Evolutionary conservation across 2,113 vertebrate genomes (phyloP).

Genomic region (Corydoras maculifer): DNA sequence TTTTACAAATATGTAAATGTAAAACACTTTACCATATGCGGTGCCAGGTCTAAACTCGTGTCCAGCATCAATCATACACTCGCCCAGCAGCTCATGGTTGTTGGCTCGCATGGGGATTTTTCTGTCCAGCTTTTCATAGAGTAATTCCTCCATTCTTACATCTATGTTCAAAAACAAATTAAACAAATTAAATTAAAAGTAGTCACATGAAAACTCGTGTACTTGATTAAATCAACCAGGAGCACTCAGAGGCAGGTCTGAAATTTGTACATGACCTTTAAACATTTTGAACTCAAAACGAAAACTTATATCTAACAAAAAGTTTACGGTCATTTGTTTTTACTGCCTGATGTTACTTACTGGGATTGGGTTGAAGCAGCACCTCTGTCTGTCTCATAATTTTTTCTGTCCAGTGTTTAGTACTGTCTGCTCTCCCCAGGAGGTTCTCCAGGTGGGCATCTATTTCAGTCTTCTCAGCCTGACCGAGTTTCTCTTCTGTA

Average conservation of each 20-base stretch:
- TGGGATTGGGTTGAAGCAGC: conserved; percentile 93
- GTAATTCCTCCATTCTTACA: conserved; percentile 94
- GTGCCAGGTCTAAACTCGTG: conserved; percentile 93
- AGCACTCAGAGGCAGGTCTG: neutral
- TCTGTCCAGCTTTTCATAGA: conserved; percentile 96
- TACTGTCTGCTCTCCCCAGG: conserved; percentile 84
- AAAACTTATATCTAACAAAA: neutral
- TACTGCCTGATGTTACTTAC: conserved; percentile 62
- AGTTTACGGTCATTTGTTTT: neutral
- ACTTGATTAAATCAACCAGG: conserved; percentile 5
- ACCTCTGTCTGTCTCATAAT: conserved; percentile 97
- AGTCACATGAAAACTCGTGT: conserved; percentile 32
- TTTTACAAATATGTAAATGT: neutral
- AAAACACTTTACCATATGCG: conserved; percentile 78
- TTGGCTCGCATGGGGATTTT: conserved; percentile 89
- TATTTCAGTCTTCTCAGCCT: conserved; percentile 95
- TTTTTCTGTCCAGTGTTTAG: conserved; percentile 91
- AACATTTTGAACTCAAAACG: neutral
- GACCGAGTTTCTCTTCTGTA: conserved; percentile 95
- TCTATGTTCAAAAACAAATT: conserved; percentile 62
- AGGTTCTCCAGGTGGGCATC: conserved; percentile 97
- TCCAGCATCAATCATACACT: conserved; percentile 94
- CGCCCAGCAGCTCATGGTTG: conserved; percentile 90
- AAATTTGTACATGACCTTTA: neutral
- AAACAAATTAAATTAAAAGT: conserved; percentile 52